A percentile compares a stretch with the other conserved stretches of the same genome.
Evolutionary conservation across 2,888 invertebrate genomes (phyloP).

Genomic region (Dicycla oo): DNA sequence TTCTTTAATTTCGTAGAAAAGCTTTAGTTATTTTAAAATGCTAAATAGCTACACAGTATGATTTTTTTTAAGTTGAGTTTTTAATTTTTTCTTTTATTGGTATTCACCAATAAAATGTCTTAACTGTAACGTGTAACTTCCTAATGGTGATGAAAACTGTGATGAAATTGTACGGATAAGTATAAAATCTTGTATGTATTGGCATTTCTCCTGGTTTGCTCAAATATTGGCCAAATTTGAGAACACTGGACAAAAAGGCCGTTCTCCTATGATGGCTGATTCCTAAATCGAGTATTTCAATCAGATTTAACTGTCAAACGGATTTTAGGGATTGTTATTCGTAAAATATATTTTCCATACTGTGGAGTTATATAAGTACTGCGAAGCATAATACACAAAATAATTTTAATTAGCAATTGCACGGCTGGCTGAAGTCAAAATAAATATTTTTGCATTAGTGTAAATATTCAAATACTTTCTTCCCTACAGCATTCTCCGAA

Average conservation of each 20-base stretch:
- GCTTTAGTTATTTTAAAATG: slow-evolving; percentile 24
- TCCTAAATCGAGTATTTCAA: background rate
- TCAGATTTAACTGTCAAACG: background rate
- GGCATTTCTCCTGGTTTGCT: background rate
- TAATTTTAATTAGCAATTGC: slow-evolving; percentile 12
- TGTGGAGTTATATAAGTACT: slow-evolving; percentile 32
- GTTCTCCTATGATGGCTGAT: background rate
- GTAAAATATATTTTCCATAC: slow-evolving; percentile 8
- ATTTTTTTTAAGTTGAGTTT: background rate
- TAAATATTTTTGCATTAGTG: background rate
- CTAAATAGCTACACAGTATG: slow-evolving; percentile 43
- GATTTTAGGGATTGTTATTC: background rate
- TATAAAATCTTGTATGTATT: background rate
- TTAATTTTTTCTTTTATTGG: background rate
- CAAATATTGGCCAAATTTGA: background rate
- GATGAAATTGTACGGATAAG: background rate
- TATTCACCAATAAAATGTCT: background rate
- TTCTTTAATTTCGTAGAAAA: slow-evolving; percentile 23
- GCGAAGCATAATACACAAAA: slow-evolving; percentile 1
- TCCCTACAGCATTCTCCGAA: background rate
- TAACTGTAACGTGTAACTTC: background rate
- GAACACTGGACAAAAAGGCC: background rate
- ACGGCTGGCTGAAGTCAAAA: slow-evolving; percentile 7
- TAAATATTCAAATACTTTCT: slow-evolving; percentile 11
- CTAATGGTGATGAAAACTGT: no score